A percentile compares a stretch with the other conserved stretches of the same genome.
Conservation (phyloP, 2,888 invertebrate species). For the Eristalinus sepulchralis region DNA sequence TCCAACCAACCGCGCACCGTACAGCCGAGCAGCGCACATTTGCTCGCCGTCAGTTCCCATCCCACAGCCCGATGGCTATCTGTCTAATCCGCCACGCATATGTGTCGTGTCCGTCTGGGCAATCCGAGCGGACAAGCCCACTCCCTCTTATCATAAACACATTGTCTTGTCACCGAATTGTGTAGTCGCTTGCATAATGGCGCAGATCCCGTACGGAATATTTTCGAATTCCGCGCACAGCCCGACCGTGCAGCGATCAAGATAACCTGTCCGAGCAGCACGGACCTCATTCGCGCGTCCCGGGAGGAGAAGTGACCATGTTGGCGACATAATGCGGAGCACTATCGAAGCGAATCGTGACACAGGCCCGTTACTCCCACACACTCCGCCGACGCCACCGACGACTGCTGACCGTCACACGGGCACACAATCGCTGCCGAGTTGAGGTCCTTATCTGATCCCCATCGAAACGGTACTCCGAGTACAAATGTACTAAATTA, state of each 20-base stretch:
- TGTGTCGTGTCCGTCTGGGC: constrained; percentile 28
- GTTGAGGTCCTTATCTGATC: constrained; percentile 66
- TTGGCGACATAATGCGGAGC: constrained; percentile 71
- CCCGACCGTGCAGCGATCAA: constrained; percentile 35
- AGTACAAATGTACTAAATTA: constrained; percentile 71
- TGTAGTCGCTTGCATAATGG: constrained; percentile 43
- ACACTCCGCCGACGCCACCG: constrained; percentile 5
- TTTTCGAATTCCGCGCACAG: constrained; percentile 46
- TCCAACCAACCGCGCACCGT: background rate
- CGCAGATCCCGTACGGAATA: constrained; percentile 53
- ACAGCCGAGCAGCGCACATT: constrained; percentile 5
- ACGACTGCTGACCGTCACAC: constrained; percentile 36
- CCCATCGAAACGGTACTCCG: constrained; percentile 70
- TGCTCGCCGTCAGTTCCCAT: constrained; percentile 37
- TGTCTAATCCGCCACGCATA: constrained; percentile 52
- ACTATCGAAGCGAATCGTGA: constrained; percentile 63
- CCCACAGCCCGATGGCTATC: constrained; percentile 54
- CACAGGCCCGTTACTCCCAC: constrained; percentile 58
- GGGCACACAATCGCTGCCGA: background rate
- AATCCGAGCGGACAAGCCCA: constrained; percentile 50
- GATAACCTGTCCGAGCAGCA: constrained; percentile 31
- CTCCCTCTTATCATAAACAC: constrained; percentile 65
- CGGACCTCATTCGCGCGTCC: constrained; percentile 53
- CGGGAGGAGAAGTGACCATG: constrained; percentile 53
- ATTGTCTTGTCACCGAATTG: constrained; percentile 64